These are phyloP conservation scores for Fistularia tabacaria DNA, from an alignment of 2,797 vertebrate genomes.

Conservation along the genomic window DNA sequence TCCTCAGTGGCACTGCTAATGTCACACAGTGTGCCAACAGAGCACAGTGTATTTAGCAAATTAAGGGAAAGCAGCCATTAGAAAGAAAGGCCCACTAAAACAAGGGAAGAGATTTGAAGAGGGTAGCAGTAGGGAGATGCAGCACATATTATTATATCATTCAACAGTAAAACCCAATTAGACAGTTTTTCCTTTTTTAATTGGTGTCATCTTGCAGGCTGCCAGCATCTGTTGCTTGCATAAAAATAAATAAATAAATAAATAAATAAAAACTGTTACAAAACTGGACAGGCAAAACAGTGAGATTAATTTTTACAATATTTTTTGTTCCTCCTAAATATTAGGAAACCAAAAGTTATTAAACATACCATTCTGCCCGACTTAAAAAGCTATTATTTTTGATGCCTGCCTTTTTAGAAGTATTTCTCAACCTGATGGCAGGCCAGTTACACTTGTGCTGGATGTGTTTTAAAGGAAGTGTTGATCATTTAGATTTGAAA, in stretches of 20 bases:
- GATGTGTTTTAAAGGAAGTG: conserved; percentile 17
- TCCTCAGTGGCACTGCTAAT: conserved; percentile 29
- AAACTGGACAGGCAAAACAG: no score
- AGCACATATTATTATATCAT: conserved; percentile 49
- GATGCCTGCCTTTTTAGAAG: conserved; percentile 11
- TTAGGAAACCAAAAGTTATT: no score
- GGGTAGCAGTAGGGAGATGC: not conserved
- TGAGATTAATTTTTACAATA: no score
- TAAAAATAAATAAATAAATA: no score
- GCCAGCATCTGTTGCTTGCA: no score
- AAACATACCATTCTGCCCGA: not conserved
- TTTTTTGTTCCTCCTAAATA: no score
- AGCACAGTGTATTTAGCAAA: conserved; percentile 24
- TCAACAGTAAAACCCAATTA: conserved; percentile 44
- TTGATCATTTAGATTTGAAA: conserved; percentile 17
- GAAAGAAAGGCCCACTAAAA: conserved; percentile 16
- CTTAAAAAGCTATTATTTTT: conserved; percentile 2
- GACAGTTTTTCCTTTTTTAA: no score
- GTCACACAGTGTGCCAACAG: conserved; percentile 36
- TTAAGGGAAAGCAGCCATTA: conserved; percentile 12
- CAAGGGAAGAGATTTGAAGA: conserved; percentile 4
- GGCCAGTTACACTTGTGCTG: conserved; percentile 17
- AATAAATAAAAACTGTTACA: no score
- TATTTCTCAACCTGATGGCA: conserved; percentile 27
- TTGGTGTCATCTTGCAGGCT: no score